Evolutionary conservation across 1,140 invertebrate genomes (phyloP).

Genomic region (Psix sp.): DNA sequence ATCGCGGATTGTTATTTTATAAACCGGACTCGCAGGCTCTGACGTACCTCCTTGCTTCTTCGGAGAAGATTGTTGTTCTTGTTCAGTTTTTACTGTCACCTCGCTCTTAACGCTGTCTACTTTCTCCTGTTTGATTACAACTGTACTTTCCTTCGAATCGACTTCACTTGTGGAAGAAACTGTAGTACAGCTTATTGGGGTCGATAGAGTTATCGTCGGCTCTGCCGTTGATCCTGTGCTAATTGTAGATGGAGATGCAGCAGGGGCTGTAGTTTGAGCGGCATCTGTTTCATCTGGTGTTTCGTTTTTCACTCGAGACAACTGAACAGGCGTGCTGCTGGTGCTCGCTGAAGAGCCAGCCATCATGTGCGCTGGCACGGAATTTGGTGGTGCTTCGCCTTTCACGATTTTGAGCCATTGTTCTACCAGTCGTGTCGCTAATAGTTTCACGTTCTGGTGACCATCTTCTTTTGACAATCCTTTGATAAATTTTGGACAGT

Average conservation of each 20-base stretch:
- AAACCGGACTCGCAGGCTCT: conserved; percentile 71
- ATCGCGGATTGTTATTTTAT: conserved; percentile 85
- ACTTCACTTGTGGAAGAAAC: conserved; percentile 33
- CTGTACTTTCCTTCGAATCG: conserved; percentile 18
- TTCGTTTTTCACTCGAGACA: too few species aligned
- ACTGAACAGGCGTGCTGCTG: background rate
- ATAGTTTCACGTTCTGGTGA: conserved; percentile 83
- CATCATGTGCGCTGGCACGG: conserved; percentile 67
- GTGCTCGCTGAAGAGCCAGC: conserved; percentile 27
- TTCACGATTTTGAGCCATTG: conserved; percentile 93
- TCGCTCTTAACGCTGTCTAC: too few species aligned
- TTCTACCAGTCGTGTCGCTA: conserved; percentile 90
- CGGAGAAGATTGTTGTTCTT: conserved; percentile 21
- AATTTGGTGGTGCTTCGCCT: conserved; percentile 77
- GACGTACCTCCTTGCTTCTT: too few species aligned
- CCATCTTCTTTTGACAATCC: conserved; percentile 88
- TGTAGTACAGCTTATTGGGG: conserved; percentile 43
- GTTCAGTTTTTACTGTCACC: conserved; percentile 34
- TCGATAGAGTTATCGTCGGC: background rate
- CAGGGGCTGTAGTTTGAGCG: background rate
- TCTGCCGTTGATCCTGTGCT: background rate
- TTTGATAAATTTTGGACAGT: conserved; percentile 93
- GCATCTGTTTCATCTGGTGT: background rate
- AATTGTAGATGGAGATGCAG: background rate
- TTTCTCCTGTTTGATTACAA: too few species aligned